phyloP scores from a whole-genome alignment of 1,140 invertebrate species.

The Drosophila sucinea region DNA sequence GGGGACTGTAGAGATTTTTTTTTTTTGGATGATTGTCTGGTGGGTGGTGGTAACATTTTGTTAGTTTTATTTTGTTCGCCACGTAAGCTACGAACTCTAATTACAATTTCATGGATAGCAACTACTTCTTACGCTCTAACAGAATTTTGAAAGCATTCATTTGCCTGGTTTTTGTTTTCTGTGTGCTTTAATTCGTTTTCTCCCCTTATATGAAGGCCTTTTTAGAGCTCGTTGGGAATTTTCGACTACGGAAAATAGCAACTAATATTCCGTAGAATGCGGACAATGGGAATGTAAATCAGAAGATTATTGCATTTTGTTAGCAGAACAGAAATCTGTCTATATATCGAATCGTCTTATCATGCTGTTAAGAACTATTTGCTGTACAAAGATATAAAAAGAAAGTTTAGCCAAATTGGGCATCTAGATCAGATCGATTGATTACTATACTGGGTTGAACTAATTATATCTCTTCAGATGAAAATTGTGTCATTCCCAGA shows the following conservation, averaged over 20 bases:
- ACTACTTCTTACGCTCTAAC: conserved; percentile 71
- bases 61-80: conserved; percentile 34
- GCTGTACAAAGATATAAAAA: too few relatives aligned
- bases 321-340: too few relatives aligned
- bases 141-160: conserved; percentile 23
- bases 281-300: neutral
- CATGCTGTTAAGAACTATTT: too few relatives aligned
- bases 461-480: too few relatives aligned
- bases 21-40: conserved; percentile 39
- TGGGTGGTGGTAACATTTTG: conserved; percentile 56
- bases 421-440: too few relatives aligned
- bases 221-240: neutral
- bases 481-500: neutral
- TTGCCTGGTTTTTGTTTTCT: conserved; percentile 25
- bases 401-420: too few relatives aligned
- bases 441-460: too few relatives aligned
- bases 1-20: conserved; percentile 15
- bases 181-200: neutral
- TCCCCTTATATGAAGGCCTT: neutral
- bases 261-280: too few relatives aligned
- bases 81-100: conserved; percentile 64
- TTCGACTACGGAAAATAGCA: too few relatives aligned
- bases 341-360: too few relatives aligned
- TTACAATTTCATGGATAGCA: conserved; percentile 64
- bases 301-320: neutral